Conservation (phyloP, 2,113 vertebrate genomes). For the Cinclus mexicanus region DNA sequence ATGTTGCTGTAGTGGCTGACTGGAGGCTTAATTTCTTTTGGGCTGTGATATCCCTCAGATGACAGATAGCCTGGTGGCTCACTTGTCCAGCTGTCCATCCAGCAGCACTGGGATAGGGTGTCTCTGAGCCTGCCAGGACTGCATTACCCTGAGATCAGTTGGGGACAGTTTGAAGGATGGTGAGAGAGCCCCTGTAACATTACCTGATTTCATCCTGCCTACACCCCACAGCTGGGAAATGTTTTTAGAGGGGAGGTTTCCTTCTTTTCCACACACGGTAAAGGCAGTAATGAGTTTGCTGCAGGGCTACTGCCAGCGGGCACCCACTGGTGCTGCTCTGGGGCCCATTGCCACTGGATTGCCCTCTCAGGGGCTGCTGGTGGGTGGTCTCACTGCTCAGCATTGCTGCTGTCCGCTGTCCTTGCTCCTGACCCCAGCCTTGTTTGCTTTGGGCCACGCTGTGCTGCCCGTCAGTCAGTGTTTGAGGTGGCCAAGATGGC, state of each 20-base stretch:
- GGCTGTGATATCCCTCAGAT: neutral
- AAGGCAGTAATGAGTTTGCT: rapidly evolving
- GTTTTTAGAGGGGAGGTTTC: neutral
- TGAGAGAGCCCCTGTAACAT: neutral
- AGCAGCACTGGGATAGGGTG: neutral
- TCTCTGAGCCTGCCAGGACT: neutral
- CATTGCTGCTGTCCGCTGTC: rapidly evolving
- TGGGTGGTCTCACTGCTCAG: rapidly evolving
- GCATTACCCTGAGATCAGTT: rapidly evolving
- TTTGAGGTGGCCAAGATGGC: neutral
- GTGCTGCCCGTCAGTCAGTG: rapidly evolving
- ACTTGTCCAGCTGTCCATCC: rapidly evolving
- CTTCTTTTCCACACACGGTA: rapidly evolving
- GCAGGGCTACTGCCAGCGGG: rapidly evolving
- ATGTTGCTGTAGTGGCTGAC: neutral
- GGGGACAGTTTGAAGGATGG: neutral
- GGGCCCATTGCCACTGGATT: rapidly evolving
- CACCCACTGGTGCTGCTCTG: neutral
- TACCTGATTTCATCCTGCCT: rapidly evolving
- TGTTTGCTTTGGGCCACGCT: neutral
- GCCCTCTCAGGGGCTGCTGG: neutral
- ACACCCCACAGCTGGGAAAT: neutral
- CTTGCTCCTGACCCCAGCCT: neutral
- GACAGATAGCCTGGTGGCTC: neutral
- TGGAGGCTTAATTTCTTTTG: neutral